These are phyloP conservation scores for Phenganax stokvisi DNA, from an alignment of 92 coral and sea anemone genomes.

Conservation along the genomic window DNA sequence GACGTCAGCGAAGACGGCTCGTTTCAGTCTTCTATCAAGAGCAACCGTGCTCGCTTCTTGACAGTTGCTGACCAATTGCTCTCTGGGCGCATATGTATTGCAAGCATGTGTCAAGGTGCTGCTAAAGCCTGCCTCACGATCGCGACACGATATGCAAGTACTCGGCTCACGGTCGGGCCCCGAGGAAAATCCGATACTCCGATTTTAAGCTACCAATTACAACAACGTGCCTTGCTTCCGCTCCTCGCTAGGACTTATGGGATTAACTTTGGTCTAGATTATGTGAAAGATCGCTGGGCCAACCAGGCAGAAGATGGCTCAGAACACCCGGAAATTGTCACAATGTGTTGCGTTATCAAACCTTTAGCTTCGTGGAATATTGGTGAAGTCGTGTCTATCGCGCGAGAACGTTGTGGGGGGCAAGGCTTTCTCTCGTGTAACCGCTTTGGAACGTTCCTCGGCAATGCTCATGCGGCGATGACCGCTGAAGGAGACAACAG, in stretches of 20 bases:
- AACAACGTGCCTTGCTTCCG: conserved; percentile 66
- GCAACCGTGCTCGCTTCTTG: conserved; percentile 66
- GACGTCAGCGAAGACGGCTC: conserved; percentile 75
- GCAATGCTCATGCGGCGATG: conserved; percentile 78
- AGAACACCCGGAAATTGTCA: conserved; percentile 69
- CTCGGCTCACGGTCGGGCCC: conserved; percentile 81
- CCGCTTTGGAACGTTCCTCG: conserved; percentile 66
- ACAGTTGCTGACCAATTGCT: conserved; percentile 77
- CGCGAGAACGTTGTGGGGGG: conserved; percentile 83
- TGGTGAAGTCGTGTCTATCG: conserved; percentile 59
- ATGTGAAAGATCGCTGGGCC: conserved; percentile 76
- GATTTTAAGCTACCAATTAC: conserved; percentile 69
- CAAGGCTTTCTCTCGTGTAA: conserved; percentile 76
- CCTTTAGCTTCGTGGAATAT: conserved; percentile 77
- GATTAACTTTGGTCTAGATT: conserved; percentile 60
- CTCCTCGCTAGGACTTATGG: conserved; percentile 67
- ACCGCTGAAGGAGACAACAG: conserved; percentile 87
- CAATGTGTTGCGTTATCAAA: conserved; percentile 79
- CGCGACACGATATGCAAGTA: conserved; percentile 71
- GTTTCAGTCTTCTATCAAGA: conserved; percentile 56
- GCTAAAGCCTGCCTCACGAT: conserved; percentile 63
- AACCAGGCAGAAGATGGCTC: conserved; percentile 69
- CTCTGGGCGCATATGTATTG: conserved; percentile 68
- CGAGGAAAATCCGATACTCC: conserved; percentile 70
- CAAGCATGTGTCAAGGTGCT: conserved; percentile 79